Evolutionary conservation across 2,888 invertebrate genomes (phyloP).

Genomic region (Trachelus iudaicus): DNA sequence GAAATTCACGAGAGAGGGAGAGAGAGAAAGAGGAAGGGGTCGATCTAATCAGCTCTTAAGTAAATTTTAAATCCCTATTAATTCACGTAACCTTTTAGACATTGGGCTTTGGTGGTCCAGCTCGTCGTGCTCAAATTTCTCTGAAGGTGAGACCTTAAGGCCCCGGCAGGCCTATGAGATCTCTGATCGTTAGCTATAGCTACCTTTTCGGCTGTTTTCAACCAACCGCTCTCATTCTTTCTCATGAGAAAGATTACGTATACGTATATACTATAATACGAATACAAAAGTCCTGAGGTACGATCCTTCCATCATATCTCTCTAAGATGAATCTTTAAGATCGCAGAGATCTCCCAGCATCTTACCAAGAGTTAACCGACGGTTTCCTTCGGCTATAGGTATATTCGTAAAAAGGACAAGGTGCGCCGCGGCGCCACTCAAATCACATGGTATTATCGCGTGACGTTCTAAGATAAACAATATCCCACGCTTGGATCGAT

Average conservation of each 20-base stretch:
- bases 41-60: neutral
- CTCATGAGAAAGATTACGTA: neutral
- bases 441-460: neutral
- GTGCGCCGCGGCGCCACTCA: neutral
- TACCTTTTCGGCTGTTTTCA: neutral
- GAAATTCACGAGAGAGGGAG: too few relatives aligned
- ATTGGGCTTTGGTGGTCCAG: constrained; percentile 13
- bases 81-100: constrained; percentile 19
- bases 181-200: neutral
- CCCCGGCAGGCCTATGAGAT: neutral
- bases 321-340: neutral
- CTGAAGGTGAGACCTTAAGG: constrained; percentile 2
- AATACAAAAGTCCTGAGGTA: neutral
- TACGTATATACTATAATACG: neutral
- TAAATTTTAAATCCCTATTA: constrained; percentile 17
- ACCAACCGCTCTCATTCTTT: neutral
- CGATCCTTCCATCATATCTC: neutral
- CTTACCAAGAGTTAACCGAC: neutral
- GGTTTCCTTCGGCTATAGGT: neutral
- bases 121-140: neutral
- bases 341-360: neutral
- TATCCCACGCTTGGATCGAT: constrained; percentile 54
- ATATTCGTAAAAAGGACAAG: neutral
- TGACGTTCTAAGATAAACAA: constrained; percentile 46
- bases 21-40: neutral